These are phyloP conservation scores for Ceratotherium simum DNA, from an alignment of 2,113 vertebrate genomes.

Conservation along the genomic window DNA sequence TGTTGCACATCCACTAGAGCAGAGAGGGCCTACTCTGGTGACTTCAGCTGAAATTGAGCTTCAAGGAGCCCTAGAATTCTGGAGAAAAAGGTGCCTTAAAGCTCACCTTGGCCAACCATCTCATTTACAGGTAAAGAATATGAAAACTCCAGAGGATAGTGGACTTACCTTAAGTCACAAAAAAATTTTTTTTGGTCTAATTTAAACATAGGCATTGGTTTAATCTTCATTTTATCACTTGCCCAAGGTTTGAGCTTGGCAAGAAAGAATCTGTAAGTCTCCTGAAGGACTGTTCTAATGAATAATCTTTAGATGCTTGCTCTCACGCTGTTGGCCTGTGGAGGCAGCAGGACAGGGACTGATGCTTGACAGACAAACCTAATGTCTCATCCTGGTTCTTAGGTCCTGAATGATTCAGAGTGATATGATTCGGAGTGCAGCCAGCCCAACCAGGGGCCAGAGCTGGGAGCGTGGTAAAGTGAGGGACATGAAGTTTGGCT, in stretches of 20 bases:
- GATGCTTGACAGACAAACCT: not conserved
- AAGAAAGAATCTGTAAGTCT: not conserved
- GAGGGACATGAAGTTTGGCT: not conserved
- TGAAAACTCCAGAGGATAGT: not conserved
- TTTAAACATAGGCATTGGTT: not conserved
- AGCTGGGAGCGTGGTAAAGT: not conserved
- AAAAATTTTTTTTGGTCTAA: not conserved
- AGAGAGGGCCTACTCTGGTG: not conserved
- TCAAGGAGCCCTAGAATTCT: not conserved
- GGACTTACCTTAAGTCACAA: not conserved
- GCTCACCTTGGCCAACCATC: not conserved
- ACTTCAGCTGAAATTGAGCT: not conserved
- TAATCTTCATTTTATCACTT: not conserved
- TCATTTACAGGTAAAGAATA: not conserved
- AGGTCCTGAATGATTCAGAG: not conserved
- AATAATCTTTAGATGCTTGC: not conserved
- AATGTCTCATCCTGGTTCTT: not conserved
- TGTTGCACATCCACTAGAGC: not conserved
- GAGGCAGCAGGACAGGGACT: not conserved
- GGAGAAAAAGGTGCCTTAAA: not conserved
- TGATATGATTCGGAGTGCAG: not conserved
- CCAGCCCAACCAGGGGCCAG: not conserved
- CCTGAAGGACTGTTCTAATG: not conserved
- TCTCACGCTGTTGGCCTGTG: not conserved
- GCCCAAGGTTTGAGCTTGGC: not conserved